phyloP scores from a whole-genome alignment of 1,140 invertebrate species.

The Zaprionus africanus region DNA sequence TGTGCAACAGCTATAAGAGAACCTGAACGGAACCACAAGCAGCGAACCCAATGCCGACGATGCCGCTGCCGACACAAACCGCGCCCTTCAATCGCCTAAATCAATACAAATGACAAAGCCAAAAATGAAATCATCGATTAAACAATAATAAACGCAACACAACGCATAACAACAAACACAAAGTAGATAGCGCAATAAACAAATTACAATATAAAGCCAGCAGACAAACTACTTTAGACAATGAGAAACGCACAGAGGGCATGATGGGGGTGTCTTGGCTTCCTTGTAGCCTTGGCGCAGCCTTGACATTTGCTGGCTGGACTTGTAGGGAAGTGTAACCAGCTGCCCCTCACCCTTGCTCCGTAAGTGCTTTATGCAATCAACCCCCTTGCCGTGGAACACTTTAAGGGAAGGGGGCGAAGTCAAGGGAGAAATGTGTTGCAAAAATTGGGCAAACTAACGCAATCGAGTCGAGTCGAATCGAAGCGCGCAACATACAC shows the following conservation, averaged over 20 bases:
- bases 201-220: conserved; percentile 15
- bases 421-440: conserved; percentile 15
- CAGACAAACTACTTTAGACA: conserved; percentile 31
- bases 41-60: conserved; percentile 18
- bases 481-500: conserved; percentile 2
- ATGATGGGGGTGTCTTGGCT: conserved; percentile 17
- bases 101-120: conserved; percentile 55
- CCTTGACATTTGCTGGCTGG: conserved; percentile 65
- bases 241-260: neutral
- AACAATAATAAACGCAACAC: conserved; percentile 48
- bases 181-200: conserved; percentile 9
- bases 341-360: neutral
- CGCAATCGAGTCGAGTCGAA: conserved; percentile 36
- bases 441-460: conserved; percentile 36
- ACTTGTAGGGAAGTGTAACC: neutral
- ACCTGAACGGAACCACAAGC: conserved; percentile 23
- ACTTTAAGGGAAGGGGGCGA: too few relatives aligned
- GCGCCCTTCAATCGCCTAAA: conserved; percentile 66
- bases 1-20: conserved; percentile 38
- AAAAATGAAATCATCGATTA: conserved; percentile 71
- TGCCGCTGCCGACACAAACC: conserved; percentile 36
- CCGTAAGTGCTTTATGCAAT: conserved; percentile 29
- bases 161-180: neutral
- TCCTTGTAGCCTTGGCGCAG: conserved; percentile 33
- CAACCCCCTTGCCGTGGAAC: neutral